These are phyloP conservation scores for Ashinkailepas kermadecensis DNA, from an alignment of 2,888 invertebrate species.

Conservation along the genomic window DNA sequence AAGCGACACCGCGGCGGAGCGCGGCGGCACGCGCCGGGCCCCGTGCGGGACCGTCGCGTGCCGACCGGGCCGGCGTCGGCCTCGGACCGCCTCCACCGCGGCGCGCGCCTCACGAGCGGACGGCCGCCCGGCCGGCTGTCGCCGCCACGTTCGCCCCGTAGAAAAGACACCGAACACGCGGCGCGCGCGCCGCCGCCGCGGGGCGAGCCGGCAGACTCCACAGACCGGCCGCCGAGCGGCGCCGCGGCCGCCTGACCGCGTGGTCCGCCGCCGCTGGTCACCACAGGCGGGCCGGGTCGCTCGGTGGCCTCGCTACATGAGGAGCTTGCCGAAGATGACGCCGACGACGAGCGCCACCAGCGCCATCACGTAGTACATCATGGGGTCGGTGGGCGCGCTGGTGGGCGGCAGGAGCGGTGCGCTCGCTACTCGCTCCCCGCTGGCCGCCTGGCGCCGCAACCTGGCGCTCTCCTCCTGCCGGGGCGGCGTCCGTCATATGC, in stretches of 20 bases:
- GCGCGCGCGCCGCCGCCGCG: background rate
- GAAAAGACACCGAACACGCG: background rate
- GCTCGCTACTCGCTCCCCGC: background rate
- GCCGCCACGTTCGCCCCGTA: background rate
- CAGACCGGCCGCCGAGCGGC: background rate
- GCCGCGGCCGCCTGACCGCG: background rate
- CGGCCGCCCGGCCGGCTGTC: background rate
- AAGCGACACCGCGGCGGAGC: background rate
- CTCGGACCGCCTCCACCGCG: background rate
- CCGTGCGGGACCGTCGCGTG: background rate
- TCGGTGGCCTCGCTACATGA: background rate
- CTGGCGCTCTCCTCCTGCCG: background rate
- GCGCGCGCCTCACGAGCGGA: background rate
- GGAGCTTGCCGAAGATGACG: slow-evolving; percentile 27
- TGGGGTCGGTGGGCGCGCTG: slow-evolving; percentile 16
- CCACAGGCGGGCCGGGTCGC: too few species aligned
- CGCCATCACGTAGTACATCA: slow-evolving; percentile 29
- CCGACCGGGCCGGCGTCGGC: background rate
- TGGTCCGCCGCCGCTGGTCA: background rate
- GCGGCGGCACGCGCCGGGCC: background rate
- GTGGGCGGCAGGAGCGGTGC: background rate
- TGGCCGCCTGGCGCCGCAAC: background rate
- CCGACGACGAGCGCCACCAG: slow-evolving; percentile 30
- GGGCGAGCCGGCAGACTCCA: background rate
- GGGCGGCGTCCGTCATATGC: too few species aligned